Evolutionary conservation across 2,888 invertebrate genomes (phyloP).

Genomic region (Eledona agricola): DNA sequence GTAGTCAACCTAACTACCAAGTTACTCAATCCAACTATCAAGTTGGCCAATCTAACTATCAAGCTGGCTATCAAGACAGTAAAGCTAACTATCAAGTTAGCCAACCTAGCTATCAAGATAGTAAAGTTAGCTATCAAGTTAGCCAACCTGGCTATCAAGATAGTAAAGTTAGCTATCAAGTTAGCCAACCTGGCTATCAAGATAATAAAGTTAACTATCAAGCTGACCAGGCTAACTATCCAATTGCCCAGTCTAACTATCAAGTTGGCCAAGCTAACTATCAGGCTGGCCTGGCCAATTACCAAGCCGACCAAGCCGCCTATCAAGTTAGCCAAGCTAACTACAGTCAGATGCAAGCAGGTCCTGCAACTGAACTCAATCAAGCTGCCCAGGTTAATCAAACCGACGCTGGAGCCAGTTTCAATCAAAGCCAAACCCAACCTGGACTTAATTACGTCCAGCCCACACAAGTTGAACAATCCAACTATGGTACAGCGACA

Average conservation of each 20-base stretch:
- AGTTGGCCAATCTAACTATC: slow-evolving; percentile 2
- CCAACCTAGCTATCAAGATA: no score
- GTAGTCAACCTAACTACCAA: no score
- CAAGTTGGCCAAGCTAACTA: not conserved
- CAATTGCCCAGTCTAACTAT: not conserved
- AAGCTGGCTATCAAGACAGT: no score
- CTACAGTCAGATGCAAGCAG: not conserved
- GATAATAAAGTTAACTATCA: not conserved
- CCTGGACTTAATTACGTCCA: not conserved
- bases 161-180: not conserved
- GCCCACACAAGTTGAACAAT: no score
- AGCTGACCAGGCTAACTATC: not conserved
- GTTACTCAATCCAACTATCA: slow-evolving; percentile 1
- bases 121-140: slow-evolving; percentile 1
- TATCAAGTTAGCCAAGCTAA: not conserved
- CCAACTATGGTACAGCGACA: no score
- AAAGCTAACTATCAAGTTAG: slow-evolving; percentile 2
- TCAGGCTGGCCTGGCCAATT: not conserved
- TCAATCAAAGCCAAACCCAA: not conserved
- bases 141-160: not conserved
- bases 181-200: not conserved
- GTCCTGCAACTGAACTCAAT: not conserved
- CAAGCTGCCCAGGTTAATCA: slow-evolving; percentile 6
- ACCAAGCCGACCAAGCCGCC: not conserved
- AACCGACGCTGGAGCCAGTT: not conserved